Base-by-base conservation (phyloP, 92 coral and sea anemone genomes). In the Zoanthus solanderi region DNA sequence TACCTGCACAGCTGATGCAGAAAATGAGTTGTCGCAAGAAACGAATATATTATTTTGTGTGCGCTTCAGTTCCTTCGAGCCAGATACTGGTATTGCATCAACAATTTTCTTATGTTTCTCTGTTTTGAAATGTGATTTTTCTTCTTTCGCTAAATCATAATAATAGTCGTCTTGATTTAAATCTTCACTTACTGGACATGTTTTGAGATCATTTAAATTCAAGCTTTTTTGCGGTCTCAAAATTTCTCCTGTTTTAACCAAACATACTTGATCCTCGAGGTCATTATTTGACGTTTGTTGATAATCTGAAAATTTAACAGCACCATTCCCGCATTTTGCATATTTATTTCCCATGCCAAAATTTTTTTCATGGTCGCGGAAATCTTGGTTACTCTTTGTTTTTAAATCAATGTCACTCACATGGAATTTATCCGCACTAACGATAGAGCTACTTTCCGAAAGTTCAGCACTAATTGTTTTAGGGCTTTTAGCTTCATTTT, bases 11-110 rank as follows among this genome's bases (percentile, higher is more conserved):
- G 74, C 34, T 63, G 56, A 68, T 66, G 46, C 23, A 47, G 75
- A 61, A 65, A 81, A 81, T 53, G 32, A 29, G 61, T 46, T 81
- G 60, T 34, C 85, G 9, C 6, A 42, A 73, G 85, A 11, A 52
- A 66, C 10, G 28, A 15, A 11, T 63, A 66, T 9, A 12, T 18
- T 44, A 47, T 80, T 80, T 65, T 57, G 48, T 46, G 65, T 37
- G 53, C 18, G 11, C n/a, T 61, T 14, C 23, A 23, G 23, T 34
- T 42, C 44, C 45, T 44, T 29, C 8, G 74, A 42, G 9, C 28
- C 72, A 66, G 75, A 57, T 44, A 54, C 61, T 12, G 75, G 10
- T 44, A 34, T 11, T 46, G 66, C n/a, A 3, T 80, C 75, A 65
- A 52, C 57, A 42, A 46, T 12, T 42, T 78, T 78, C 69, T 29